phyloP scores from a whole-genome alignment of 2,113 vertebrate genomes.

The Silurus glanis region DNA sequence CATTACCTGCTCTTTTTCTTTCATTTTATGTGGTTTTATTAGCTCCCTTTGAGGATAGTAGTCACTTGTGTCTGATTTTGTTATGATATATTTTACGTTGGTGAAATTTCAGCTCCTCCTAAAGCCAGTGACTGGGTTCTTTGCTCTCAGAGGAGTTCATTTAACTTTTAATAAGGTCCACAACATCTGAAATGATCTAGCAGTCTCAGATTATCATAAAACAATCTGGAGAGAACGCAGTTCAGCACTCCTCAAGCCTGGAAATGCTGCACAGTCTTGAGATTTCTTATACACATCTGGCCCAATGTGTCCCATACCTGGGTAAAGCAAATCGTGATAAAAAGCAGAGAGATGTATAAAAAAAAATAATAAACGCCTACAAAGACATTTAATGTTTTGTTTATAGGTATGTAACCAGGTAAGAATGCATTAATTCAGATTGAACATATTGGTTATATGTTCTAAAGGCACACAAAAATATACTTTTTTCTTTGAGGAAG shows the following conservation, averaged over 20 bases:
- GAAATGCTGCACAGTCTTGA: not conserved
- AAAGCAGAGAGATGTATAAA: slow-evolving; percentile 8
- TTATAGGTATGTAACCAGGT: slow-evolving; percentile 20
- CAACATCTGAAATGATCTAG: not conserved
- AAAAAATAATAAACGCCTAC: too few relatives aligned
- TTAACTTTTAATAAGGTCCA: not conserved
- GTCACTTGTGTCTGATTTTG: not conserved
- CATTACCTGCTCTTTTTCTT: not conserved
- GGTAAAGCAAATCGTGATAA: not conserved
- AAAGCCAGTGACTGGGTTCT: not conserved
- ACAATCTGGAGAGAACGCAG: not conserved
- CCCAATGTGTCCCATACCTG: slow-evolving; percentile 43
- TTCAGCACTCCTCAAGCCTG: slow-evolving; percentile 17
- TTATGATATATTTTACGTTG: not conserved
- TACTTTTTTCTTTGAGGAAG: not conserved
- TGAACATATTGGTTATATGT: not conserved
- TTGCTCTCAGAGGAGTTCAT: not conserved
- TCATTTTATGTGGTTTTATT: not conserved
- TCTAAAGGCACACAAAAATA: not conserved
- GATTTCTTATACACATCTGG: not conserved
- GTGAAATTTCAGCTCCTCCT: not conserved
- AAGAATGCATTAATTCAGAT: not conserved
- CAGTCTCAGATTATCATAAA: not conserved
- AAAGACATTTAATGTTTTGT: not conserved
- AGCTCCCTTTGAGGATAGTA: not conserved